phyloP scores from a whole-genome alignment of 2,113 vertebrate genomes.

The Laticauda laticaudata region DNA sequence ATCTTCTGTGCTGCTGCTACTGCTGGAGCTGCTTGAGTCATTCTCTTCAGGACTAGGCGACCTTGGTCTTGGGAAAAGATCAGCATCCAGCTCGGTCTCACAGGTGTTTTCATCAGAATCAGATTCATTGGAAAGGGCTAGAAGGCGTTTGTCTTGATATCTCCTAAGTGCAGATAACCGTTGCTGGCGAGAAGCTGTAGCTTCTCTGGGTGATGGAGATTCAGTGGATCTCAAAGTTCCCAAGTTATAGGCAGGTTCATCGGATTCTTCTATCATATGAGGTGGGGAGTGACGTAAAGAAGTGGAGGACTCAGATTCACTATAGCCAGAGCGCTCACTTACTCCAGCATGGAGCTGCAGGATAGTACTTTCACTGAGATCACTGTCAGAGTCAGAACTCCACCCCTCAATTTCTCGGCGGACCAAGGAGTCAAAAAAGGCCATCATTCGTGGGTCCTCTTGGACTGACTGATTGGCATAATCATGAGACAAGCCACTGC shows the following conservation, averaged over 20 bases:
- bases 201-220: slow-evolving; percentile 70
- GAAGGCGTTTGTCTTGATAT: slow-evolving; percentile 83
- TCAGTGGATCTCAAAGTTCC: slow-evolving; percentile 70
- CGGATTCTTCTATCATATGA: slow-evolving; percentile 67
- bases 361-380: slow-evolving; percentile 93
- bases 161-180: slow-evolving; percentile 74
- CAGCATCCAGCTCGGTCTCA: slow-evolving; percentile 77
- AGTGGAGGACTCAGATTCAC: slow-evolving; percentile 83
- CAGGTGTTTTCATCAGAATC: slow-evolving; percentile 79
- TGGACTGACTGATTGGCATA: slow-evolving; percentile 97
- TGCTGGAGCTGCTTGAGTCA: slow-evolving; percentile 86
- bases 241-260: slow-evolving; percentile 72
- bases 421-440: slow-evolving; percentile 97
- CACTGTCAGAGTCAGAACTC: slow-evolving; percentile 96
- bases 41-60: slow-evolving; percentile 90
- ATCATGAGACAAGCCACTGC: slow-evolving; percentile 94
- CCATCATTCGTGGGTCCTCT: slow-evolving; percentile 98
- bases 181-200: slow-evolving; percentile 72
- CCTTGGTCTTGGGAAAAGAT: slow-evolving; percentile 88
- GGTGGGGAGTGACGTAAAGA: slow-evolving; percentile 79
- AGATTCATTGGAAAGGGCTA: slow-evolving; percentile 87
- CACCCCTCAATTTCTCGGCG: slow-evolving; percentile 96
- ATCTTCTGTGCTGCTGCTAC: slow-evolving; percentile 77
- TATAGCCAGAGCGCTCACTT: slow-evolving; percentile 76
- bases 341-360: slow-evolving; percentile 90